Evolutionary conservation across 2,888 invertebrate genomes (phyloP).

Genomic region (Parelbella ahira): DNA sequence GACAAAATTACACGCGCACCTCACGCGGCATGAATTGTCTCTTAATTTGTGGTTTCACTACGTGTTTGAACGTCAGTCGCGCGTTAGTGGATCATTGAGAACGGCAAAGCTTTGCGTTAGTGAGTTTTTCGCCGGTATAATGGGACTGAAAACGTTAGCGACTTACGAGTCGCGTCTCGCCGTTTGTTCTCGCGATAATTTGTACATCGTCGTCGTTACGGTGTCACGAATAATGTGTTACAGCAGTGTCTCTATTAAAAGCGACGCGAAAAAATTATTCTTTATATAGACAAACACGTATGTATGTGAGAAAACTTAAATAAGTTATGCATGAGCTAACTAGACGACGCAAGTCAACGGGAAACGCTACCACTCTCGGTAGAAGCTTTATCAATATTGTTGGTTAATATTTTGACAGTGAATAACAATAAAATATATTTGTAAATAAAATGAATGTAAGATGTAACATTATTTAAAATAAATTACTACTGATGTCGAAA

Average conservation of each 20-base stretch:
- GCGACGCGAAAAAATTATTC: constrained; percentile 31
- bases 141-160: constrained; percentile 52
- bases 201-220: constrained; percentile 32
- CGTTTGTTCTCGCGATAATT: constrained; percentile 38
- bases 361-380: too few relatives aligned
- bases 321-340: too few relatives aligned
- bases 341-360: too few relatives aligned
- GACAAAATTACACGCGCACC: constrained; percentile 45
- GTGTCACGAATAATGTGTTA: constrained; percentile 34
- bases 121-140: constrained; percentile 41
- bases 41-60: constrained; percentile 51
- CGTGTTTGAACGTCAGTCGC: constrained; percentile 40
- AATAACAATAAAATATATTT: too few relatives aligned
- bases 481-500: too few relatives aligned
- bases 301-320: too few relatives aligned
- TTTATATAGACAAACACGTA: too few relatives aligned
- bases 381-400: too few relatives aligned
- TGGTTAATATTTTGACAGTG: too few relatives aligned
- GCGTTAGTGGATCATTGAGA: constrained; percentile 49
- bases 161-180: constrained; percentile 37
- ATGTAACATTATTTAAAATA: too few relatives aligned
- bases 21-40: constrained; percentile 51
- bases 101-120: constrained; percentile 59
- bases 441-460: too few relatives aligned
- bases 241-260: constrained; percentile 32